phyloP scores from a whole-genome alignment of 1,140 invertebrate species.

The Lepidostoma basale region DNA sequence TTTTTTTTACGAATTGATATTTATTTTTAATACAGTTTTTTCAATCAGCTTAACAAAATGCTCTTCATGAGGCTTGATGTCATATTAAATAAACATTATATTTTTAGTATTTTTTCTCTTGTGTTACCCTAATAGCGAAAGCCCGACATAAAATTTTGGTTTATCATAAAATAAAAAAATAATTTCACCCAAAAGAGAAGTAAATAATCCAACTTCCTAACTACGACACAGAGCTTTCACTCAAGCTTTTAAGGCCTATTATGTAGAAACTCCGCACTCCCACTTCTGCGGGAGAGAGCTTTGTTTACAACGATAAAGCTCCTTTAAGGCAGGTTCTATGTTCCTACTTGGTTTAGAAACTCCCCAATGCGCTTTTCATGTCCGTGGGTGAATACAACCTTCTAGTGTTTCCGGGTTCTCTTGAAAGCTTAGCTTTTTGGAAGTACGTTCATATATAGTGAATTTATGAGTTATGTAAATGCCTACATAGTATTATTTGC shows the following conservation, averaged over 20 bases:
- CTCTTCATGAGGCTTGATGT: too few species aligned
- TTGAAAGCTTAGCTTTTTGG: too few species aligned
- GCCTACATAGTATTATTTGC: too few species aligned
- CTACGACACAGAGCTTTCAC: constrained; percentile 11
- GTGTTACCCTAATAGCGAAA: neutral
- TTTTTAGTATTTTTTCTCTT: neutral
- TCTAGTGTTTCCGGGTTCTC: constrained; percentile 29
- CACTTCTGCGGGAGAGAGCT: constrained; percentile 1
- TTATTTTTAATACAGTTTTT: too few species aligned
- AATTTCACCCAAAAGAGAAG: constrained; percentile 20
- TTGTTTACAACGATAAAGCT: constrained; percentile 19
- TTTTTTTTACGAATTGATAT: too few species aligned
- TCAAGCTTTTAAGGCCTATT: constrained; percentile 18
- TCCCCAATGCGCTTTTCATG: constrained; percentile 42
- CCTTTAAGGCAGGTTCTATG: neutral
- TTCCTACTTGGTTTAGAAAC: neutral
- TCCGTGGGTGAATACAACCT: constrained; percentile 32
- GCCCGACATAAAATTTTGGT: neutral
- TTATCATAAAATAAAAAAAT: neutral
- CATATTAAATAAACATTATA: too few species aligned
- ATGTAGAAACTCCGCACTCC: neutral
- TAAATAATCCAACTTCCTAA: constrained; percentile 19
- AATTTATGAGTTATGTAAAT: too few species aligned
- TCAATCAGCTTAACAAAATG: too few species aligned
- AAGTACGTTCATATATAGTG: too few species aligned